These are phyloP conservation scores for Lamellibrachia columna DNA, from an alignment of 2,888 invertebrate genomes.

Conservation along the genomic window DNA sequence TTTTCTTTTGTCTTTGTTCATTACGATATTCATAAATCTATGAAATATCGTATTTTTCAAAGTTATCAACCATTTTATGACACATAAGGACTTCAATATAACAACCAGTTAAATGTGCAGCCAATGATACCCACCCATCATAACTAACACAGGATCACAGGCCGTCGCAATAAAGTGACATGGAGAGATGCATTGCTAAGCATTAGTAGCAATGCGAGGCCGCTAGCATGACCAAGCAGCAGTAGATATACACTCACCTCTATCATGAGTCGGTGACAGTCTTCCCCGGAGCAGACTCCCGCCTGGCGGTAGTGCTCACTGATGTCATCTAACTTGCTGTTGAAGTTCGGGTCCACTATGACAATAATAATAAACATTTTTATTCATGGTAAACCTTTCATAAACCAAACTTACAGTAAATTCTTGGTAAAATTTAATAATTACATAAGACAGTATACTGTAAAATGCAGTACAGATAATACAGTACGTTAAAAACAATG, in stretches of 20 bases:
- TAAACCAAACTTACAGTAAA: too few species aligned
- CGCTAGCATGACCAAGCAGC: neutral
- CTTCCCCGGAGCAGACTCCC: constrained; percentile 58
- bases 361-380: neutral
- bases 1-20: too few species aligned
- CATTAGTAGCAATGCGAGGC: neutral
- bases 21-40: too few species aligned
- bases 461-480: too few species aligned
- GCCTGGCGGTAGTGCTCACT: constrained; percentile 47
- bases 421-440: too few species aligned
- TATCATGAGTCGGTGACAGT: constrained; percentile 56
- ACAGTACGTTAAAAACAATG: too few species aligned
- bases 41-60: too few species aligned
- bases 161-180: neutral
- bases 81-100: too few species aligned
- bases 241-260: constrained; percentile 48
- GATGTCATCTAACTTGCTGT: constrained; percentile 37
- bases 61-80: too few species aligned
- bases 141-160: neutral
- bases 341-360: constrained; percentile 31
- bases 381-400: too few species aligned
- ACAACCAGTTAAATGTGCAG: neutral
- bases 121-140: neutral
- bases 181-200: neutral
- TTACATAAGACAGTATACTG: too few species aligned